Conservation (phyloP, 1,140 invertebrate species). For the fruit fly (Drosophila melanogaster) region DNA sequence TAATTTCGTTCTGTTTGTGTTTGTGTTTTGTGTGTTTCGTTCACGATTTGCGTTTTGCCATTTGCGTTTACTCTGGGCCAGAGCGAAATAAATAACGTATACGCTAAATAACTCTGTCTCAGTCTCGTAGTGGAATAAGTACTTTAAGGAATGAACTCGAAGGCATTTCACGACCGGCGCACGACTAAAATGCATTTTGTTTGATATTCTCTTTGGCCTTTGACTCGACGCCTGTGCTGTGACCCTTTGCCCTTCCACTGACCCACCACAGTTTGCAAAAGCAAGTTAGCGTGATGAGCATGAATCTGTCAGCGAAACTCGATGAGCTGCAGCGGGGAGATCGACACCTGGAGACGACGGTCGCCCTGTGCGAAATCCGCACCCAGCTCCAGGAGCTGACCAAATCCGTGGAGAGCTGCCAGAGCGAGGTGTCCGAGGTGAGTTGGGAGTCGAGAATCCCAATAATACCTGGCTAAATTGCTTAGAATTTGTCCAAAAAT, state of each 20-base stretch:
- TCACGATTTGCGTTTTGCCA: slow-evolving; percentile 35
- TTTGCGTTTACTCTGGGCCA: slow-evolving; percentile 43
- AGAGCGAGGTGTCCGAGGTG: slow-evolving; percentile 94
- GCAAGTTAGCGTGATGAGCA: slow-evolving; percentile 98
- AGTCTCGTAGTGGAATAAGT: slow-evolving; percentile 30
- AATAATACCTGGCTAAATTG: too few relatives aligned
- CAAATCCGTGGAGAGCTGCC: slow-evolving; percentile 96
- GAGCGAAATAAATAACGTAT: slow-evolving; percentile 75
- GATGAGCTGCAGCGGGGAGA: slow-evolving; percentile 95
- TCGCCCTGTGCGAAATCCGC: slow-evolving; percentile 95
- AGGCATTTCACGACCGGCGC: slow-evolving; percentile 54
- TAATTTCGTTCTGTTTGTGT: slow-evolving; percentile 67
- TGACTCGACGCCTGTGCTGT: slow-evolving; percentile 29
- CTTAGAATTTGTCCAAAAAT: too few relatives aligned
- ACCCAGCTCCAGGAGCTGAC: slow-evolving; percentile 95
- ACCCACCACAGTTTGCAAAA: slow-evolving; percentile 91
- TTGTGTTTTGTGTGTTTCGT: slow-evolving; percentile 37
- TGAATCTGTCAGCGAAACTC: slow-evolving; percentile 95
- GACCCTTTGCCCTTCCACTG: slow-evolving; percentile 20
- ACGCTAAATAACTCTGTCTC: slow-evolving; percentile 66
- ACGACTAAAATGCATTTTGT: slow-evolving; percentile 76
- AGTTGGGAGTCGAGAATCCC: not conserved
- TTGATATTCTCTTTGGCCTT: slow-evolving; percentile 71
- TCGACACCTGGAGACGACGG: slow-evolving; percentile 94
- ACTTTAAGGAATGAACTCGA: slow-evolving; percentile 39